Evolutionary conservation across 2,888 invertebrate species (phyloP).

Genomic region (Chymomyza caudatula): DNA sequence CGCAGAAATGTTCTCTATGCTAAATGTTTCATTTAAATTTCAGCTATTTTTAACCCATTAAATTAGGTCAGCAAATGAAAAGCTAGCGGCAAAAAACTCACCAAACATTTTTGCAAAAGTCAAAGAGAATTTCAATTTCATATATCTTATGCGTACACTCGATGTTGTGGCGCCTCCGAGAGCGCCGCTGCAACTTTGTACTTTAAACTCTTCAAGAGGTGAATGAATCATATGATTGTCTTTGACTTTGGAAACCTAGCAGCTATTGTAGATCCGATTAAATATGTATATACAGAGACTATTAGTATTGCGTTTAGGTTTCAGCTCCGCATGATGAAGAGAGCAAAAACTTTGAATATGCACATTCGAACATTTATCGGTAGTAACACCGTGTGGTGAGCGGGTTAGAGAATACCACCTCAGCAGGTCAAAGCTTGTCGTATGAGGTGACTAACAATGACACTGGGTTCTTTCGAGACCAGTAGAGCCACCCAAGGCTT

Average conservation of each 20-base stretch:
- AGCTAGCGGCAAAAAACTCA: conserved; percentile 24
- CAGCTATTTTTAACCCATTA: conserved; percentile 55
- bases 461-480: too few species aligned
- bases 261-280: too few species aligned
- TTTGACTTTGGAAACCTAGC: background rate
- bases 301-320: too few species aligned
- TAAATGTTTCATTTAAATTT: conserved; percentile 31
- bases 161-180: background rate
- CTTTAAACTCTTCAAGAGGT: background rate
- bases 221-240: background rate
- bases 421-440: too few species aligned
- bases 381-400: too few species aligned
- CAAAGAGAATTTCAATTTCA: background rate
- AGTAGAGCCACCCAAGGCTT: too few species aligned
- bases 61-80: conserved; percentile 63
- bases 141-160: background rate
- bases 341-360: too few species aligned
- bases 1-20: background rate
- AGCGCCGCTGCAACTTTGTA: background rate
- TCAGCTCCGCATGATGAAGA: too few species aligned
- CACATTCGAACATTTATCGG: too few species aligned
- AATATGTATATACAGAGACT: too few species aligned
- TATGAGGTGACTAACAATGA: too few species aligned
- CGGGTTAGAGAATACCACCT: too few species aligned
- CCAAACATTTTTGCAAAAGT: conserved; percentile 48